Percentiles rank a stretch among this genome's conserved stretches.
Evolutionary conservation across 1,140 invertebrate genomes (phyloP).

Genomic region (Dinothrombium tinctorium): DNA sequence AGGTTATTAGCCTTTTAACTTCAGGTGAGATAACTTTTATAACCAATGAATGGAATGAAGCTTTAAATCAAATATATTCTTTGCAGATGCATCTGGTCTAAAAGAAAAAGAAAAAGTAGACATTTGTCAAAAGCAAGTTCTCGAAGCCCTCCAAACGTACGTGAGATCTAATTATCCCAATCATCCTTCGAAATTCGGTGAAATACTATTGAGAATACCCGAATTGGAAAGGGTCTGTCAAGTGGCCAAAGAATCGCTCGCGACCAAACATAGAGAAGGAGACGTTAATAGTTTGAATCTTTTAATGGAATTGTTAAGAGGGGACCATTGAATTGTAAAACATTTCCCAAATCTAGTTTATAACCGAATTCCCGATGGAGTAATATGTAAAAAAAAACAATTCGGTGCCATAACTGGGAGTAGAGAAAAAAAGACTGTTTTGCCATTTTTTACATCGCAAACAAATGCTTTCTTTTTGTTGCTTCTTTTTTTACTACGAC

Average conservation of each 20-base stretch:
- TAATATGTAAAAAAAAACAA: no score
- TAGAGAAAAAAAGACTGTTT: no score
- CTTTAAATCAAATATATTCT: not conserved
- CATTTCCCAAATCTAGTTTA: not conserved
- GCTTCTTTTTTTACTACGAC: no score
- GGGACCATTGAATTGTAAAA: conserved; percentile 33
- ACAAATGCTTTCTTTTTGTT: no score
- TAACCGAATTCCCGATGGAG: no score
- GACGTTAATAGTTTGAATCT: conserved; percentile 67
- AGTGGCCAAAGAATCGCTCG: conserved; percentile 73
- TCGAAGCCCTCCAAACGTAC: conserved; percentile 75
- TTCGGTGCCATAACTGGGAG: no score
- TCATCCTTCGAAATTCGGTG: conserved; percentile 78
- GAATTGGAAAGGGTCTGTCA: conserved; percentile 82
- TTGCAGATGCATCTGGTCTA: conserved; percentile 57
- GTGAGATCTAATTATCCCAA: conserved; percentile 72
- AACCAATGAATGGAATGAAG: not conserved
- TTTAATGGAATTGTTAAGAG: conserved; percentile 75
- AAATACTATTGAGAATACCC: conserved; percentile 69
- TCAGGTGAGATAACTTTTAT: conserved; percentile 37
- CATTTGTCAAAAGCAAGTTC: conserved; percentile 72
- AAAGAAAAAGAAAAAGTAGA: conserved; percentile 72
- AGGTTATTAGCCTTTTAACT: conserved; percentile 67
- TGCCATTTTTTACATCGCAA: no score
- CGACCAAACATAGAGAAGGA: conserved; percentile 56